Conservation (phyloP, 1,140 invertebrate species). For the Drosophila kikkawai region DNA sequence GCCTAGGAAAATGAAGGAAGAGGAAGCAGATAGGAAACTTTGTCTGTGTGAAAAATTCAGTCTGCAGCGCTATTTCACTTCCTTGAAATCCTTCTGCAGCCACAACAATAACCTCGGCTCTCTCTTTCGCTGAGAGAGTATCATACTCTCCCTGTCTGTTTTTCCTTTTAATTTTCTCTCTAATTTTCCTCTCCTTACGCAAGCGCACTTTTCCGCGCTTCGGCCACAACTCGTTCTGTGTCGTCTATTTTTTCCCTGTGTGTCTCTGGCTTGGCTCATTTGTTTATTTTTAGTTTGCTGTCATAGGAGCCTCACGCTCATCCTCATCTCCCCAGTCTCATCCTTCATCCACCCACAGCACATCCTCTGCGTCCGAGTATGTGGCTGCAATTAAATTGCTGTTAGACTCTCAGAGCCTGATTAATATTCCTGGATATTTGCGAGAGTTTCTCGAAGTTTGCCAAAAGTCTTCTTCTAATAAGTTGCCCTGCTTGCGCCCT, state of each 20-base stretch:
- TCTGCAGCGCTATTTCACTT: conserved; percentile 82
- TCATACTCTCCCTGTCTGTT: conserved; percentile 6
- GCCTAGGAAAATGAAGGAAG: conserved; percentile 15
- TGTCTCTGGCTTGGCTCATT: conserved; percentile 69
- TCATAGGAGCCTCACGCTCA: conserved; percentile 54
- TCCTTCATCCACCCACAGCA: conserved; percentile 20
- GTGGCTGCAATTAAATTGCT: conserved; percentile 63
- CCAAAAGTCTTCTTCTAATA: conserved; percentile 46
- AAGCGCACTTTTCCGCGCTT: conserved; percentile 34
- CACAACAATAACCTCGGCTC: conserved; percentile 47
- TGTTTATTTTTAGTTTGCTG: conserved; percentile 80
- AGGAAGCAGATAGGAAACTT: conserved; percentile 48
- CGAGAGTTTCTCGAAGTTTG: conserved; percentile 18
- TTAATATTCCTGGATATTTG: conserved; percentile 56
- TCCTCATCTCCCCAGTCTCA: conserved; percentile 5
- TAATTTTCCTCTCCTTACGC: conserved; percentile 34
- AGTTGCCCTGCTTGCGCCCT: conserved; percentile 12
- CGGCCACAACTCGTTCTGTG: conserved; percentile 35
- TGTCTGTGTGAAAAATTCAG: conserved; percentile 70
- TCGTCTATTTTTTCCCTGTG: conserved; percentile 17
- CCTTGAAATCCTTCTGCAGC: conserved; percentile 76
- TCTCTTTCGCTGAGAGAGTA: conserved; percentile 3
- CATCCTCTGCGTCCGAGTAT: conserved; percentile 25
- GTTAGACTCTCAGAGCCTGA: conserved; percentile 58
- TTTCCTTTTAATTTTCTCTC: conserved; percentile 11